Evolutionary conservation across 2,888 invertebrate species (phyloP).

Genomic region (Drosophila diplacantha): DNA sequence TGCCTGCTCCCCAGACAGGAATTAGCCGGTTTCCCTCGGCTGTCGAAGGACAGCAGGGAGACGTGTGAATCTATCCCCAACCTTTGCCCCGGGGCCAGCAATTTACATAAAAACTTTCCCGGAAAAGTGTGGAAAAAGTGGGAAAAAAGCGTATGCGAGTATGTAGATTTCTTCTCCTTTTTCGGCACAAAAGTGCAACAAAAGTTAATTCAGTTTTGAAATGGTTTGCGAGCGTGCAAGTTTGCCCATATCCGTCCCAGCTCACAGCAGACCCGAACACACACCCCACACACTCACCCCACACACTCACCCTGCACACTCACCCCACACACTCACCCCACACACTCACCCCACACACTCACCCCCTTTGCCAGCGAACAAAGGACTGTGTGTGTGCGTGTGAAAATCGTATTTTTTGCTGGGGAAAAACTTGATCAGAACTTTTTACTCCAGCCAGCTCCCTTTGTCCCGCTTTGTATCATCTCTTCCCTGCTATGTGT

Average conservation of each 20-base stretch:
- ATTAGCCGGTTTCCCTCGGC: constrained; percentile 17
- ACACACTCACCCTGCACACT: not conserved
- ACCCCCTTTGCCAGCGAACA: not conserved
- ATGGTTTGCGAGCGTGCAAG: constrained; percentile 57
- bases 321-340: not conserved
- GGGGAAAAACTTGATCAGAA: constrained; percentile 54
- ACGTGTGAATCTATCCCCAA: constrained; percentile 18
- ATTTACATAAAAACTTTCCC: constrained; percentile 31
- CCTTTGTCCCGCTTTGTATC: constrained; percentile 12
- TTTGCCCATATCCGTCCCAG: constrained; percentile 30
- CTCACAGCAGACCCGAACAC: not conserved
- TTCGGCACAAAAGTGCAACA: constrained; percentile 54
- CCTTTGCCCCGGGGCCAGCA: constrained; percentile 3
- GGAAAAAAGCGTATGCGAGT: not conserved
- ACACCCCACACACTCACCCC: not conserved
- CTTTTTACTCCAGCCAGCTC: constrained; percentile 16
- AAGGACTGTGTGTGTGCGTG: constrained; percentile 22
- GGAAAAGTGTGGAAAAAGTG: constrained; percentile 10
- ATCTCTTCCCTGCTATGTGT: constrained; percentile 7
- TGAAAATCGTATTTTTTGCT: constrained; percentile 42
- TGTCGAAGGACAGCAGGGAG: constrained; percentile 7
- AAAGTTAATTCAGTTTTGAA: constrained; percentile 66
- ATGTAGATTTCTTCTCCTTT: constrained; percentile 14
- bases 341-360: too few species aligned
- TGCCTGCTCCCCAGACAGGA: constrained; percentile 18